phyloP scores from a whole-genome alignment of 1,140 invertebrate species.

The Holotrichia oblita region DNA sequence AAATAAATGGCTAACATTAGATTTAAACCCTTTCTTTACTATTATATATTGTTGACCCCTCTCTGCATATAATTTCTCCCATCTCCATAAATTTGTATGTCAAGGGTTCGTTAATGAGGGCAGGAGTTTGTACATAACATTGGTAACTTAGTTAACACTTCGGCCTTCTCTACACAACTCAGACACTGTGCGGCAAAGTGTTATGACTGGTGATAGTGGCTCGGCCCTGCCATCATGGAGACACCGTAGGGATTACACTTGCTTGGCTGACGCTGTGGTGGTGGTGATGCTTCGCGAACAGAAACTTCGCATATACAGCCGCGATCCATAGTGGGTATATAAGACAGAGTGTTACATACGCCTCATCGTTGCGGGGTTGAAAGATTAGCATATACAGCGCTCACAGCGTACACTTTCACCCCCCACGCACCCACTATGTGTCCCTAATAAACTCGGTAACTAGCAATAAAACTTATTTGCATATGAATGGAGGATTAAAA shows the following conservation, averaged over 20 bases:
- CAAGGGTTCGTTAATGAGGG: constrained; percentile 29
- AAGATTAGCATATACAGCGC: constrained; percentile 54
- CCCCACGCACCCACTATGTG: constrained; percentile 38
- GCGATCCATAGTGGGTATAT: background rate
- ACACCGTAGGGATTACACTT: constrained; percentile 25
- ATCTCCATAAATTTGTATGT: constrained; percentile 21
- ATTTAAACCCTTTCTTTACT: too few relatives aligned
- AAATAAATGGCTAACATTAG: too few relatives aligned
- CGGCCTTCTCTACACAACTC: background rate
- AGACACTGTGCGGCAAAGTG: background rate
- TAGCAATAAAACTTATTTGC: constrained; percentile 58
- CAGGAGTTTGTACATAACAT: constrained; percentile 27
- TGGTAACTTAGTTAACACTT: constrained; percentile 24
- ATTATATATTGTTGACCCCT: too few relatives aligned
- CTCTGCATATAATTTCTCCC: background rate
- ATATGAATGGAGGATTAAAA: constrained; percentile 58
- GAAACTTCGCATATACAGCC: background rate
- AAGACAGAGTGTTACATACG: background rate
- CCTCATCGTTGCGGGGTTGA: constrained; percentile 42
- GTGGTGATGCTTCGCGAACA: too few relatives aligned
- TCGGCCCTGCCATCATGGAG: background rate
- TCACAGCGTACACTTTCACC: background rate
- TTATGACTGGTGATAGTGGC: constrained; percentile 25
- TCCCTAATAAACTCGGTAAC: constrained; percentile 55
- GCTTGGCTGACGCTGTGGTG: too few relatives aligned